Evolutionary conservation across 2,797 vertebrate genomes (phyloP).

Genomic region (Leptatherina wallacei): DNA sequence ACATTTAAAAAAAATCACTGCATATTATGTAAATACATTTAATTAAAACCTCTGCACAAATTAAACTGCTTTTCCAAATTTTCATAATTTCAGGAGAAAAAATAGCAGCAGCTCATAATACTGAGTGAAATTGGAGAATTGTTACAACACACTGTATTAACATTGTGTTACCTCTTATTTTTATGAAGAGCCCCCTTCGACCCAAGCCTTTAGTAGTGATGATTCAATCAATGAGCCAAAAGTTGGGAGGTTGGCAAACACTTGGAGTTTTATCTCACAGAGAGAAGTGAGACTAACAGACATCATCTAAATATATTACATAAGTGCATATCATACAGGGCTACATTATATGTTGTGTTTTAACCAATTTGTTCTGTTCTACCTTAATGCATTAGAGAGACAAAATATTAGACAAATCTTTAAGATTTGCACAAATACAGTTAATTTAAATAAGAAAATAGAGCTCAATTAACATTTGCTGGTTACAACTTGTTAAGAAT

Average conservation of each 20-base stretch:
- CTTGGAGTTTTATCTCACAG: neutral
- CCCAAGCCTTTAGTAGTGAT: neutral
- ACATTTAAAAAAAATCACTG: neutral
- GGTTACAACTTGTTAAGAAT: neutral
- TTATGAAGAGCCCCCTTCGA: neutral
- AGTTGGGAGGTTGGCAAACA: neutral
- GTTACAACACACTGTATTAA: neutral
- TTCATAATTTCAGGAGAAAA: too few relatives aligned
- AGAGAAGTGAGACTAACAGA: neutral
- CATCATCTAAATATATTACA: neutral
- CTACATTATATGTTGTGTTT: neutral
- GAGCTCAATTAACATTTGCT: too few relatives aligned
- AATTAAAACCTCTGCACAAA: neutral
- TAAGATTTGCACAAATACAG: neutral
- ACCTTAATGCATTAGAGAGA: neutral
- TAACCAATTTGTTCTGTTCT: neutral
- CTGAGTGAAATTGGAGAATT: too few relatives aligned
- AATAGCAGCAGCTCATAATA: too few relatives aligned
- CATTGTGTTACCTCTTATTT: neutral
- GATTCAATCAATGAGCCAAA: neutral
- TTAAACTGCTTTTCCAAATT: neutral
- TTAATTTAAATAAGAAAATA: too few relatives aligned
- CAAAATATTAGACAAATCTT: neutral
- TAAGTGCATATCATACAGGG: neutral
- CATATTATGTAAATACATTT: neutral